A percentile compares a stretch with the other conserved stretches of the same genome.
Evolutionary conservation across 2,113 vertebrate genomes (phyloP).

Genomic region (human (Homo sapiens)): DNA sequence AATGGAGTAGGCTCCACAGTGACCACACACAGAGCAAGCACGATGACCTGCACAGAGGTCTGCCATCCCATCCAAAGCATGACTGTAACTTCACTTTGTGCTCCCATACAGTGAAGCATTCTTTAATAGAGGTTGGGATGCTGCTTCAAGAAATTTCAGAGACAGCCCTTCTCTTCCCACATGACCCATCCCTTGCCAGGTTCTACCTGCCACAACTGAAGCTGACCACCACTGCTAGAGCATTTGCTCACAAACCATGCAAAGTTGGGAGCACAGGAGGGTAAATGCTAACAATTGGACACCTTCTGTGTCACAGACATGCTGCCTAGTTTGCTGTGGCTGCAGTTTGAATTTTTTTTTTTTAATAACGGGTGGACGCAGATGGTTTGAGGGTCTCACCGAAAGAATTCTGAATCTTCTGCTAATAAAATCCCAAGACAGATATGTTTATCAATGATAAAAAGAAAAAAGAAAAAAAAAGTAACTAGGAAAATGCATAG

Average conservation of each 20-base stretch:
- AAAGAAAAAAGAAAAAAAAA: background rate
- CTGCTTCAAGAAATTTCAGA: slow-evolving; percentile 11
- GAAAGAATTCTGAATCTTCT: background rate
- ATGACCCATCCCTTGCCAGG: background rate
- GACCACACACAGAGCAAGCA: slow-evolving; percentile 9
- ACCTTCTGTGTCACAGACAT: background rate
- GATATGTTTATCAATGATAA: background rate
- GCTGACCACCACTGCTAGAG: background rate
- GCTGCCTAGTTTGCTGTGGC: background rate
- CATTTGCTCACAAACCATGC: background rate
- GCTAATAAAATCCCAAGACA: background rate
- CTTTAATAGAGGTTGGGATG: background rate
- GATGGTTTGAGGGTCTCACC: background rate
- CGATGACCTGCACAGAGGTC: background rate
- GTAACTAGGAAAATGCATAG: background rate
- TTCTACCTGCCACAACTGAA: background rate
- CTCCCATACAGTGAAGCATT: background rate
- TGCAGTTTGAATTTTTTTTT: background rate
- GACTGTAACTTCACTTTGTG: background rate
- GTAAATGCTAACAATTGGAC: background rate
- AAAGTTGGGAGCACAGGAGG: rapidly evolving
- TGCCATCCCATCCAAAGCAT: background rate
- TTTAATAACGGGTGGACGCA: background rate
- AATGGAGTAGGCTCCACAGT: background rate
- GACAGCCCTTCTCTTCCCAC: background rate